phyloP scores from a whole-genome alignment of 2,797 vertebrate species.

The Natrix natrix region DNA sequence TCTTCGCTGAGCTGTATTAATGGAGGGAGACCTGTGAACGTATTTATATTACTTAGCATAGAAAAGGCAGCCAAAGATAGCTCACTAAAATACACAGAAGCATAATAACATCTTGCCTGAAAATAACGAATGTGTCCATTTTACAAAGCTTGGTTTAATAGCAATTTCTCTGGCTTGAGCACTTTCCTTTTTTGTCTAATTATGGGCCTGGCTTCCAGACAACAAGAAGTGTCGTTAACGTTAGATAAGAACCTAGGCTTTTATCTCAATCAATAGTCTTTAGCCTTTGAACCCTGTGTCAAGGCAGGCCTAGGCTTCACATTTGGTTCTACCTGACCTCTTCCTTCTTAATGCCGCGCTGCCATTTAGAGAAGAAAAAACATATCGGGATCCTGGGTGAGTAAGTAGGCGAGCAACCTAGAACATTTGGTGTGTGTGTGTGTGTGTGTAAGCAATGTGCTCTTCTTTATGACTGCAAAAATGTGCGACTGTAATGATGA shows the following conservation, averaged over 20 bases:
- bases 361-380: conserved; percentile 71
- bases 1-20: conserved; percentile 64
- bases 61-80: conserved; percentile 61
- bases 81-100: conserved; percentile 72
- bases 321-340: conserved; percentile 77
- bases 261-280: conserved; percentile 85
- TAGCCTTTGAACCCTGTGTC: conserved; percentile 80
- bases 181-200: conserved; percentile 73
- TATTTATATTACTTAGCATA: conserved; percentile 65
- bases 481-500: conserved; percentile 81
- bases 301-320: conserved; percentile 74
- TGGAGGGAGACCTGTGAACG: conserved; percentile 51
- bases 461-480: conserved; percentile 72
- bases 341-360: conserved; percentile 71
- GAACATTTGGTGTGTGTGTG: conserved; percentile 29
- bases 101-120: conserved; percentile 71
- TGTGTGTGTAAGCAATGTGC: conserved; percentile 23
- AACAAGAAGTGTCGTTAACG: conserved; percentile 79
- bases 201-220: conserved; percentile 75
- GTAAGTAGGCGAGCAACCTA: conserved; percentile 59
- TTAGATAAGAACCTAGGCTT: conserved; percentile 80
- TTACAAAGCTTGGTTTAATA: conserved; percentile 71
- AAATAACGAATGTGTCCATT: conserved; percentile 74
- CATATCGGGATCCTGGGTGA: conserved; percentile 42
- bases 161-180: conserved; percentile 69